phyloP scores from a whole-genome alignment of 2,797 vertebrate species.

The Trichosurus vulpecula region DNA sequence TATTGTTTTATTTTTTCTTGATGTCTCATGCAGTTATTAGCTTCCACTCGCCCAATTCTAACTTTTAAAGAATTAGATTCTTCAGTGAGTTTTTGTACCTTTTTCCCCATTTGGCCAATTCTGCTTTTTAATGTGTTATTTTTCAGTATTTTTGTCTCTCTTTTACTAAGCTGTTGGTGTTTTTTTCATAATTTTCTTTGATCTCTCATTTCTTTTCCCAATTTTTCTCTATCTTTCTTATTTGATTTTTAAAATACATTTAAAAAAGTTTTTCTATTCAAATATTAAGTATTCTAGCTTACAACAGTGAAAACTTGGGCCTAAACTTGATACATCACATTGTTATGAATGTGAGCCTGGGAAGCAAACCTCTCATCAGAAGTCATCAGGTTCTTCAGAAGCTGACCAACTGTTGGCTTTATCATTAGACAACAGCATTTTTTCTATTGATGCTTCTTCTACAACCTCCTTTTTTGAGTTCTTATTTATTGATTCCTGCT shows the following conservation, averaged over 20 bases:
- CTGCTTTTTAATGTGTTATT: not conserved
- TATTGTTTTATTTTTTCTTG: not conserved
- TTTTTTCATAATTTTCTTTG: not conserved
- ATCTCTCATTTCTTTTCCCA: not conserved
- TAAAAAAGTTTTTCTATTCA: not conserved
- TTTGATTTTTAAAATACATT: not conserved
- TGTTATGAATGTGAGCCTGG: not conserved
- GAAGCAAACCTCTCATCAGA: constrained; percentile 87
- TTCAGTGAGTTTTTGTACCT: too few relatives aligned
- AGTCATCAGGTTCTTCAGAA: constrained; percentile 89
- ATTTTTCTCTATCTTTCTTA: not conserved
- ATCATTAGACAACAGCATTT: constrained; percentile 82
- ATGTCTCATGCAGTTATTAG: not conserved
- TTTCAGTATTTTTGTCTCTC: not conserved
- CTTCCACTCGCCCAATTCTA: not conserved
- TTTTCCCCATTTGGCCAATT: too few relatives aligned
- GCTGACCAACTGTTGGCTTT: constrained; percentile 87
- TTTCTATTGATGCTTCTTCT: constrained; percentile 79
- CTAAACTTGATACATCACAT: not conserved
- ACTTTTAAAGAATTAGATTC: not conserved
- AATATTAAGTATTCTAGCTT: constrained; percentile 37
- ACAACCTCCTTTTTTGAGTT: constrained; percentile 78
- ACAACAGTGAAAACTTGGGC: constrained; percentile 37
- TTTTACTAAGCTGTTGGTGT: not conserved
- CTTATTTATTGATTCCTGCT: constrained; percentile 81